A percentile compares a stretch with the other conserved stretches of the same genome.
Conservation (phyloP, 2,113 vertebrate genomes). For the Lucifuga dentata region DNA sequence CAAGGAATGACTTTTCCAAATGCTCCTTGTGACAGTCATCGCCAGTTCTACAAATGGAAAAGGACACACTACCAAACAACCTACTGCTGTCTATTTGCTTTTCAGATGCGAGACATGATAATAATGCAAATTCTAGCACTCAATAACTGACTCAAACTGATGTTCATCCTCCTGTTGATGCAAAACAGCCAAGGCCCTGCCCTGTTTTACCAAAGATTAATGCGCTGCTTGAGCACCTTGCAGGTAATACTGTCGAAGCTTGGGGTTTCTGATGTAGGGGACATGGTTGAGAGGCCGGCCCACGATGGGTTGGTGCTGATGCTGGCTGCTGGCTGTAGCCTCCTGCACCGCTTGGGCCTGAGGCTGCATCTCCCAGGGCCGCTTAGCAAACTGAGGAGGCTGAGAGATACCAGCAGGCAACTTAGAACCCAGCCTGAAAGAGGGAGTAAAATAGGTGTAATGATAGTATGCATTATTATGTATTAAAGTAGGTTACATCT, state of each 20-base stretch:
- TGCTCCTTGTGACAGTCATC: neutral
- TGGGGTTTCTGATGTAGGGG: slow-evolving; percentile 84
- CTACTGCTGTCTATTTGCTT: too few species aligned
- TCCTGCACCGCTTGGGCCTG: slow-evolving; percentile 31
- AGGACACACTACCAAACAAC: too few species aligned
- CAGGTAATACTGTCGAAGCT: slow-evolving; percentile 84
- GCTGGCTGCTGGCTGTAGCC: slow-evolving; percentile 24
- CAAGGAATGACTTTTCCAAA: neutral
- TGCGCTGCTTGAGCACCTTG: slow-evolving; percentile 67
- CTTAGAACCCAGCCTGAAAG: slow-evolving; percentile 79
- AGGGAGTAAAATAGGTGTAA: too few species aligned
- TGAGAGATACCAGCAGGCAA: slow-evolving; percentile 75
- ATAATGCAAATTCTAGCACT: slow-evolving; percentile 23
- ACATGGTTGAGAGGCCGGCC: slow-evolving; percentile 73
- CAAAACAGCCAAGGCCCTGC: neutral
- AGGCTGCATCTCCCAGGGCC: slow-evolving; percentile 67
- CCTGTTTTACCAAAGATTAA: neutral
- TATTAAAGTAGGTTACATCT: too few species aligned
- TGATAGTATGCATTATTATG: too few species aligned
- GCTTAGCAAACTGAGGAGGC: slow-evolving; percentile 74
- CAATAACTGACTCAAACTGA: too few species aligned
- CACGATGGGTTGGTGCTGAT: slow-evolving; percentile 26
- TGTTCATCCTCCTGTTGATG: neutral
- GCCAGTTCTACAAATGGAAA: too few species aligned
- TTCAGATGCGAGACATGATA: too few species aligned